A percentile compares a stretch with the other conserved stretches of the same genome.
Evolutionary conservation across 2,113 vertebrate species (phyloP).

Genomic region (Abramis brama): DNA sequence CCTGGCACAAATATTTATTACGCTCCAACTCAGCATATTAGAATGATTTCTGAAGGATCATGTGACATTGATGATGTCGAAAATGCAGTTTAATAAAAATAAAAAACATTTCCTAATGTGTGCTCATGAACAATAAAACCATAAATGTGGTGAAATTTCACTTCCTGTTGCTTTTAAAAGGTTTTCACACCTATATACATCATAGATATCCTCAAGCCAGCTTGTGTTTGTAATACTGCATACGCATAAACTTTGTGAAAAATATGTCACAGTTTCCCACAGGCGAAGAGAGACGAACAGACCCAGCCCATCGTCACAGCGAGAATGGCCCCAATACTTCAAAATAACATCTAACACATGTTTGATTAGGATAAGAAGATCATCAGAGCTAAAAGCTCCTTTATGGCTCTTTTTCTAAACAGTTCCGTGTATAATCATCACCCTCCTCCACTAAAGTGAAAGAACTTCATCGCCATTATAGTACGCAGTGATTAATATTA

Average conservation of each 20-base stretch:
- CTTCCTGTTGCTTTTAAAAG: neutral
- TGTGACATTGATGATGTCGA: neutral
- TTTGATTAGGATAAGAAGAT: neutral
- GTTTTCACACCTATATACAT: conserved; percentile 19
- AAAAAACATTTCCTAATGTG: neutral
- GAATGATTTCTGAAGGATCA: neutral
- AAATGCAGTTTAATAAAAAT: neutral
- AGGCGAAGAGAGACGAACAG: conserved; percentile 27
- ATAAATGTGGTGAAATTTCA: neutral
- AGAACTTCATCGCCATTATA: neutral
- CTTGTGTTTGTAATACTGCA: conserved; percentile 25
- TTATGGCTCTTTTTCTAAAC: conserved; percentile 7
- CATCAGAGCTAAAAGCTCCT: conserved; percentile 14
- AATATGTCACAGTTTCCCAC: conserved; percentile 25
- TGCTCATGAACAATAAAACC: neutral
- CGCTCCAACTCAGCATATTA: neutral
- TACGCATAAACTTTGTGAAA: conserved; percentile 32
- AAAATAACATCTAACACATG: conserved; percentile 34
- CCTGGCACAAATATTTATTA: neutral
- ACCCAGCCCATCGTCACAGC: neutral
- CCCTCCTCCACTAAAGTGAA: conserved; percentile 12
- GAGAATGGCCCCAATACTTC: conserved; percentile 24
- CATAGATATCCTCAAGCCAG: neutral
- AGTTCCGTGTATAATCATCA: neutral
- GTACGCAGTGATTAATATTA: neutral